Conservation (phyloP, 2,113 vertebrate genomes). For the Haliaeetus leucogaster region DNA sequence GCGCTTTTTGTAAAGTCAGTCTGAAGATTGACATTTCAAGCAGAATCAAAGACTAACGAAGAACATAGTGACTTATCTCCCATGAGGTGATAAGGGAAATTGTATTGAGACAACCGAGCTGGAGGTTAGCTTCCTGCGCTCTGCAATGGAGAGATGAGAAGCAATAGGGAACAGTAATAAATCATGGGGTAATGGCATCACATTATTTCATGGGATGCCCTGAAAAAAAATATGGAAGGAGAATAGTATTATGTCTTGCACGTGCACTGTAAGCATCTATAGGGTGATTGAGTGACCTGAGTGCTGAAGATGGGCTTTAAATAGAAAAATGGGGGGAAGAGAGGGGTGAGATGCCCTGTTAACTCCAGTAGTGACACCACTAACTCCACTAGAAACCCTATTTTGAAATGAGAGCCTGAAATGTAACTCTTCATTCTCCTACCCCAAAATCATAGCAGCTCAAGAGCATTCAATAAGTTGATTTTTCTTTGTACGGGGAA, state of each 20-base stretch:
- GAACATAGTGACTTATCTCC: background rate
- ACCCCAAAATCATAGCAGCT: background rate
- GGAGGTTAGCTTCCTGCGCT: background rate
- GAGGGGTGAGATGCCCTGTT: background rate
- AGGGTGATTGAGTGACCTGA: background rate
- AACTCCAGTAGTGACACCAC: background rate
- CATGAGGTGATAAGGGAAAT: constrained; percentile 35
- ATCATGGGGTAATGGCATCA: background rate
- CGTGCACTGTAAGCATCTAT: background rate
- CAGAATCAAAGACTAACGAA: background rate
- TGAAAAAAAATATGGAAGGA: background rate
- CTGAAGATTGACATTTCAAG: constrained; percentile 36
- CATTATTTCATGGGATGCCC: background rate
- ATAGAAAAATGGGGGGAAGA: background rate
- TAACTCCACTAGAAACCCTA: background rate
- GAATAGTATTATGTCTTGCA: background rate
- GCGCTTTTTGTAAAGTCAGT: background rate
- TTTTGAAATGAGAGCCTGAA: background rate
- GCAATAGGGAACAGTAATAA: background rate
- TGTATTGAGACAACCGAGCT: constrained; percentile 18
- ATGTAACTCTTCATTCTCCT: background rate
- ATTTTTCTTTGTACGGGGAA: background rate
- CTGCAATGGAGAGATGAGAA: background rate
- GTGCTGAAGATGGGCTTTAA: background rate
- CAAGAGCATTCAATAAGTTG: background rate